Evolutionary conservation across 2,888 invertebrate genomes (phyloP).

Genomic region (Orthonevra nobilis): DNA sequence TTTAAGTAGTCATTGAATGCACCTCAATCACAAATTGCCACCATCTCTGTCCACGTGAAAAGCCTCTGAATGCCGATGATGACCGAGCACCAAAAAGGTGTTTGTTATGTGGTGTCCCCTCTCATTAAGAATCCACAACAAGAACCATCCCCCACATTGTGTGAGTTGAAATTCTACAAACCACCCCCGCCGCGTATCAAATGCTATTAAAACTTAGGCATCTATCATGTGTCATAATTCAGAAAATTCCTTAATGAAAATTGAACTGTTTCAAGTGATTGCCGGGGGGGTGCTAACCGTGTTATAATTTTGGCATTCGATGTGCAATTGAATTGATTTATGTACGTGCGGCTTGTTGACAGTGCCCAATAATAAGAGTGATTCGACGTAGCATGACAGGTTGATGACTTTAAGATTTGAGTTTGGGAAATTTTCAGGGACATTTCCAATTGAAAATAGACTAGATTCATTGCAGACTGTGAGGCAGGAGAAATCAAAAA

Average conservation of each 20-base stretch:
- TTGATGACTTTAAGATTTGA: conserved; percentile 34
- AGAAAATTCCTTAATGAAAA: conserved; percentile 68
- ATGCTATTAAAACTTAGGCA: conserved; percentile 64
- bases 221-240: conserved; percentile 68
- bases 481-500: too few species aligned
- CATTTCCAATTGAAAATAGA: too few species aligned
- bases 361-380: conserved; percentile 16
- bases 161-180: conserved; percentile 22
- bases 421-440: conserved; percentile 13
- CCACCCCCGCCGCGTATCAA: conserved; percentile 34
- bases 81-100: too few species aligned
- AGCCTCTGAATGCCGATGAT: too few species aligned
- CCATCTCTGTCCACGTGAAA: neutral
- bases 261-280: conserved; percentile 59
- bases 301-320: conserved; percentile 34
- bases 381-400: neutral
- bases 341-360: conserved; percentile 9
- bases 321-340: conserved; percentile 62
- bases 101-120: too few species aligned
- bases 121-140: conserved; percentile 5
- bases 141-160: neutral
- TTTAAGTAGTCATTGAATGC: conserved; percentile 14
- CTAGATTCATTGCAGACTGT: too few species aligned
- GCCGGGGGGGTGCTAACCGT: conserved; percentile 19
- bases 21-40: conserved; percentile 45